phyloP scores from a whole-genome alignment of 2,113 vertebrate species.

The Oreochromis spilurus region DNA sequence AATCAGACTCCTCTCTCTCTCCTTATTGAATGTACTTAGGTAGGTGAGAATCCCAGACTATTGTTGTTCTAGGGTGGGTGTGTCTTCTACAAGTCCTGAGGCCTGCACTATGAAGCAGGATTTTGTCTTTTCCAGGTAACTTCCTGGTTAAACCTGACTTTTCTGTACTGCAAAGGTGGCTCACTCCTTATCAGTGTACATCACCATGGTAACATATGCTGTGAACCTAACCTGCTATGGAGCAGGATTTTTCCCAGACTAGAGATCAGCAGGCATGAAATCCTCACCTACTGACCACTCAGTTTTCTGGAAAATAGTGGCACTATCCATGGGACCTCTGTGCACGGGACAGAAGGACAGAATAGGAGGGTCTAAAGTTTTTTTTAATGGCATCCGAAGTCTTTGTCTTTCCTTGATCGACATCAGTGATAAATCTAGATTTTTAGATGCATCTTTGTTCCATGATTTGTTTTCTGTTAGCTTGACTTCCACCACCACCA shows the following conservation, averaged over 20 bases:
- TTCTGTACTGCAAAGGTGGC: background rate
- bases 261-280: rapidly evolving
- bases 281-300: rapidly evolving
- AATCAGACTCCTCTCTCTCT: background rate
- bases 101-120: background rate
- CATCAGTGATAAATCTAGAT: background rate
- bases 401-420: background rate
- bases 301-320: background rate
- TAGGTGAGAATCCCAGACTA: background rate
- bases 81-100: background rate
- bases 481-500: background rate
- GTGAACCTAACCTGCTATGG: background rate
- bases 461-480: background rate
- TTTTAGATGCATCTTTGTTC: background rate
- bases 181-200: background rate
- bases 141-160: background rate
- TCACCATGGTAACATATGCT: rapidly evolving
- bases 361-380: rapidly evolving
- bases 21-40: background rate
- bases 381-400: rapidly evolving
- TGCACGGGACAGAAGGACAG: background rate
- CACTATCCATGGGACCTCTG: background rate
- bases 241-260: rapidly evolving
- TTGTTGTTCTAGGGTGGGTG: background rate
- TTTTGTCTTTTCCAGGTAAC: background rate